A percentile compares a stretch with the other conserved stretches of the same genome.
These are phyloP conservation scores for Oxyscelio sp. DNA, from an alignment of 2,888 invertebrate genomes.

Conservation along the genomic window DNA sequence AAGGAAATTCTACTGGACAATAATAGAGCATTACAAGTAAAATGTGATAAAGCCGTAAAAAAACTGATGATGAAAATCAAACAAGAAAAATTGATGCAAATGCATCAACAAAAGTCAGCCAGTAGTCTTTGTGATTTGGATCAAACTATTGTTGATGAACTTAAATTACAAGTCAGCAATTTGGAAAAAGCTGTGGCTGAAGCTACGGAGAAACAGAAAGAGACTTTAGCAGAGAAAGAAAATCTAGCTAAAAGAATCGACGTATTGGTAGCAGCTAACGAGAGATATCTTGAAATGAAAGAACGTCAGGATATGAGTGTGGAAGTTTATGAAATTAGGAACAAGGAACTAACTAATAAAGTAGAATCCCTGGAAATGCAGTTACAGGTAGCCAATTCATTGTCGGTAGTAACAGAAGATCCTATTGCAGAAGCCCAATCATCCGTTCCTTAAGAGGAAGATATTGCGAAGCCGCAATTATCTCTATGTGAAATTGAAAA, in stretches of 20 bases:
- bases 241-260: conserved; percentile 92
- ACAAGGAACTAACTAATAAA: conserved; percentile 92
- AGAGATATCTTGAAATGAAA: conserved; percentile 93
- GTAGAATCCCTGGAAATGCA: too few relatives aligned
- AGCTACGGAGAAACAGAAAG: conserved; percentile 90
- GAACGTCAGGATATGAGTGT: conserved; percentile 94
- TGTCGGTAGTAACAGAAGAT: too few relatives aligned
- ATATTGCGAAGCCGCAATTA: conserved; percentile 2
- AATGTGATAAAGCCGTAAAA: conserved; percentile 93
- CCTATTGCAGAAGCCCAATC: conserved; percentile 42
- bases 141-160: conserved; percentile 94
- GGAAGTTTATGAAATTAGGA: conserved; percentile 92
- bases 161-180: conserved; percentile 91
- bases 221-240: conserved; percentile 92
- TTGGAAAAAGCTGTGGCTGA: conserved; percentile 92
- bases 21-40: conserved; percentile 91
- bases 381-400: too few relatives aligned
- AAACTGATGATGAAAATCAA: conserved; percentile 95
- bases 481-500: conserved; percentile 66
- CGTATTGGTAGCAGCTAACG: conserved; percentile 93
- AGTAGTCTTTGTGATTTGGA: conserved; percentile 92
- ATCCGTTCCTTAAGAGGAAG: conserved; percentile 1
- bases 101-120: conserved; percentile 89
- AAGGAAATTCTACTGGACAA: conserved; percentile 90
- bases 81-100: conserved; percentile 90